phyloP scores from a whole-genome alignment of 2,113 vertebrate species.

The Eclectus roratus region DNA sequence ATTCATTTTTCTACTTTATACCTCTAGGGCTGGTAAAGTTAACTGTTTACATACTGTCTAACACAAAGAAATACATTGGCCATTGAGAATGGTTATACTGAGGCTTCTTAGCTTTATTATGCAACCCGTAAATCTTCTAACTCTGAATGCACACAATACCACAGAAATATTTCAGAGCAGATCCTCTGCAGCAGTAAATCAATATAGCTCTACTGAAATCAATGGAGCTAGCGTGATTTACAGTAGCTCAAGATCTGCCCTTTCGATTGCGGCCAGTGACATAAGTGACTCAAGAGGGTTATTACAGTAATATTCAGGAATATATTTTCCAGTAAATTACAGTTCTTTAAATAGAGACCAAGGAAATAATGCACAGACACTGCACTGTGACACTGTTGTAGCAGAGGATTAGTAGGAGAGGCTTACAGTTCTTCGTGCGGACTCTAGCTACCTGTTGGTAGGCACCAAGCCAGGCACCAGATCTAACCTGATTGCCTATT shows the following conservation, averaged over 20 bases:
- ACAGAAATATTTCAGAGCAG: constrained; percentile 45
- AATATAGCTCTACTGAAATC: constrained; percentile 52
- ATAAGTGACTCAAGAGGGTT: constrained; percentile 34
- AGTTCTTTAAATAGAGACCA: constrained; percentile 18
- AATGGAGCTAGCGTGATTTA: constrained; percentile 22
- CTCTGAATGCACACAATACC: neutral
- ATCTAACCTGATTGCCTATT: neutral
- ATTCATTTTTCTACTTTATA: neutral
- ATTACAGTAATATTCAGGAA: constrained; percentile 58
- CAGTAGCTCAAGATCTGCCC: constrained; percentile 45
- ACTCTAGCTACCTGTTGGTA: neutral
- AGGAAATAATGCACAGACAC: neutral
- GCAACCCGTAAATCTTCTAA: constrained; percentile 10
- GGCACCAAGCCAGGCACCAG: neutral
- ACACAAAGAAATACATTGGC: neutral
- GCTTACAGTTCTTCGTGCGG: neutral
- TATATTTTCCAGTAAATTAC: constrained; percentile 50
- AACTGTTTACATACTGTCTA: neutral
- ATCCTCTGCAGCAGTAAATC: constrained; percentile 48
- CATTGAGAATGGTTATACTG: neutral
- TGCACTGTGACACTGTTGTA: neutral
- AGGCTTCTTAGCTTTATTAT: neutral
- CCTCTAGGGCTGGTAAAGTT: neutral
- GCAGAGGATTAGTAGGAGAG: neutral
- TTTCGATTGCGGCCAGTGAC: constrained; percentile 21